Conservation (phyloP, 2,113 vertebrate genomes). For the Vicugna pacos region DNA sequence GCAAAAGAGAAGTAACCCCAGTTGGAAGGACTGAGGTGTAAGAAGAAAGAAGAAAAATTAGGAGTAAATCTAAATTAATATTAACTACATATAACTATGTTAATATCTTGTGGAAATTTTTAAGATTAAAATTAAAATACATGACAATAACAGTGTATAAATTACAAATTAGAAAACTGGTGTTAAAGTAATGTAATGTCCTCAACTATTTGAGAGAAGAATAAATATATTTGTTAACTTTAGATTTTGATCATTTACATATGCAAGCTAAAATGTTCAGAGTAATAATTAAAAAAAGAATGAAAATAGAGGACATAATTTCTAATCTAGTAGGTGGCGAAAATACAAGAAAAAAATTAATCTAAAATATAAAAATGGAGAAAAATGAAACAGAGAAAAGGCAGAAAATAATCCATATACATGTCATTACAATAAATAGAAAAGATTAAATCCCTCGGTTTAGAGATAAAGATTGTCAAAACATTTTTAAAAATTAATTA, state of each 20-base stretch:
- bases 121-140: background rate
- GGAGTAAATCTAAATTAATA: background rate
- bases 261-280: background rate
- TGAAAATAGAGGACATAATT: background rate
- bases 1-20: background rate
- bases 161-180: background rate
- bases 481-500: background rate
- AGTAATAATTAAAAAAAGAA: background rate
- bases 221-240: constrained; percentile 15
- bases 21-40: background rate
- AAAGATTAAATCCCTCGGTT: background rate
- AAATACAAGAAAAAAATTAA: background rate
- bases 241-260: background rate
- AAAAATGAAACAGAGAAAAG: background rate
- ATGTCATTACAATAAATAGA: background rate
- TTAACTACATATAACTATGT: background rate
- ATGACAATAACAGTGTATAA: background rate
- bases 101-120: background rate
- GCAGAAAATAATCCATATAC: background rate
- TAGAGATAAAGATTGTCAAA: background rate
- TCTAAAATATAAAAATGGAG: background rate
- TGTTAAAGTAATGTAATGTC: background rate
- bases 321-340: background rate
- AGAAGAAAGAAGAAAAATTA: background rate
- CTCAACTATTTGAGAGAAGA: background rate